Evolutionary conservation across 1,140 invertebrate species (phyloP), one percentile per base, ranked within the genome.

Genomic region (Phymorhynchus buccinoides): DNA sequence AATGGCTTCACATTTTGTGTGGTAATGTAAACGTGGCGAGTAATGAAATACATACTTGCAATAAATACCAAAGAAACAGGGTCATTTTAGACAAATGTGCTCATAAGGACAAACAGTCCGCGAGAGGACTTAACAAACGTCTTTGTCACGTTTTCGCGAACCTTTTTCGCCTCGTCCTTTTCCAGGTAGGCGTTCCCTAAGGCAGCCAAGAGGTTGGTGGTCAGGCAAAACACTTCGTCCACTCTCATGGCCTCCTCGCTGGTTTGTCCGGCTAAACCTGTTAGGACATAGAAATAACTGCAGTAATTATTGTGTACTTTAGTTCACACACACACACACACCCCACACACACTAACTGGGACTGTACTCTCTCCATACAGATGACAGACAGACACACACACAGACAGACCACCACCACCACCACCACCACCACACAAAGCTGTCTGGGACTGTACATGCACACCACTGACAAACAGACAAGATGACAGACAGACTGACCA

Each of bases 181-280:
- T 83, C 35, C 6, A 84, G 41, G n/a, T 39, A n/a, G 1, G 52
- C 52, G 18, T 22, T 37, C 41, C 62, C 62, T 1, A 44, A 81
- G 30, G 41, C 12, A 1, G 7, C 37, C 16, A 81, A 27, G 18
- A 85, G 52, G 52, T 81, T 66, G 0, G 18, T 35, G 0, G 7
- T 22, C 6, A 85, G 62, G 22, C 78, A 37, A 9, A 80, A 62
- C 39, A 56, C 78, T 32, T 80, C 66, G 22, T 80, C 79, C 66
- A 85, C 79, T 2, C 41, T 41, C 22, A 85, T 62, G 30, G 37
- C 44, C 12, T 85, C 84, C 30, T 66, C 27, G 30, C 71, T 81
- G 0, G 39, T 81, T 27, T 85, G 80, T 16, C 84, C 84, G 41
- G 79, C 41, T 3, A 85, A 22, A 44, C 84, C 84, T 85, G 66